Conservation (phyloP, 92 coral and sea anemone species). For the Desmophyllum pertusum region DNA sequence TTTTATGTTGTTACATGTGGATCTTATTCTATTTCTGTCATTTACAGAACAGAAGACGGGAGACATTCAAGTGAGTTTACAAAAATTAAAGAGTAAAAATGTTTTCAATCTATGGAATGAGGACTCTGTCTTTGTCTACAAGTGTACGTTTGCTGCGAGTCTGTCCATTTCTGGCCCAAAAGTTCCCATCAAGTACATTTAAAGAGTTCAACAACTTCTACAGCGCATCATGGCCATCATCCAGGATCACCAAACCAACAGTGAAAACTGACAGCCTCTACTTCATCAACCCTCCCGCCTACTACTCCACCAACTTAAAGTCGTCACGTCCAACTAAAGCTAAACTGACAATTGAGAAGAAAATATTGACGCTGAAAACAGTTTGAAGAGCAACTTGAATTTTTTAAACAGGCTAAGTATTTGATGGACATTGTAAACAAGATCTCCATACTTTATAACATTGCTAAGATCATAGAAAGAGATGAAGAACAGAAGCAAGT, state of each 20-base stretch:
- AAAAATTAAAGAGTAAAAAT: background rate
- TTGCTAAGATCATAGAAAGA: constrained; percentile 21
- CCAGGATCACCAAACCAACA: background rate
- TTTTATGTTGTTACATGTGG: no score
- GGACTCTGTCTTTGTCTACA: background rate
- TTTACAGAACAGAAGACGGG: background rate
- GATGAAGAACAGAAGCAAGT: constrained; percentile 18
- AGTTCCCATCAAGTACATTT: background rate
- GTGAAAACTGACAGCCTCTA: background rate
- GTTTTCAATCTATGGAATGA: background rate
- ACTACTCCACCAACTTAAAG: background rate
- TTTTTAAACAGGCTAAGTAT: background rate
- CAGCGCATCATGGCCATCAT: background rate
- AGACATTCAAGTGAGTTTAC: background rate
- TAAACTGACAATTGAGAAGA: background rate
- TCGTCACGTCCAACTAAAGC: background rate
- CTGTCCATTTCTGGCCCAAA: background rate
- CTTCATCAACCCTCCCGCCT: no score
- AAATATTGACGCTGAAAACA: background rate
- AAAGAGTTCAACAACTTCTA: background rate
- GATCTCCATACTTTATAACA: constrained; percentile 10
- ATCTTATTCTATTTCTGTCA: background rate
- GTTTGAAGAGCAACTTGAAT: constrained; percentile 10
- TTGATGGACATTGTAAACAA: background rate
- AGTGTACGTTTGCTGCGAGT: background rate